Conservation (phyloP, 2,113 vertebrate genomes). For the Thalassarche chlororhynchos region DNA sequence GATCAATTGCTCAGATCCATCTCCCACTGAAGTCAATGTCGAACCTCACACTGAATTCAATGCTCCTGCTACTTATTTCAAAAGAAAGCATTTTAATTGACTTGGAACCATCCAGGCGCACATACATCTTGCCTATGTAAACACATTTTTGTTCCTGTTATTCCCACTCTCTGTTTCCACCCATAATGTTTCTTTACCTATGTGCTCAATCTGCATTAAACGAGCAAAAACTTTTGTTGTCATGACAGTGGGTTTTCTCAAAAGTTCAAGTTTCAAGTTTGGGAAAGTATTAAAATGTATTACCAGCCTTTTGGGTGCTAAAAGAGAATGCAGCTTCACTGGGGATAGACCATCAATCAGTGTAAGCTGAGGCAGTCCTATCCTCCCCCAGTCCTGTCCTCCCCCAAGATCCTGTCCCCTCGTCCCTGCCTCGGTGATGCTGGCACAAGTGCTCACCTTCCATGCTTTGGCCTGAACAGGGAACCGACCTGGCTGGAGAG, state of each 20-base stretch:
- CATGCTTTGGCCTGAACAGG: background rate
- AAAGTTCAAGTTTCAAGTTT: background rate
- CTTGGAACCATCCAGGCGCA: background rate
- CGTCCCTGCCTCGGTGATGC: background rate
- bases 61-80: conserved; percentile 4
- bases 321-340: background rate
- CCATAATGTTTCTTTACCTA: background rate
- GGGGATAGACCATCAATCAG: background rate
- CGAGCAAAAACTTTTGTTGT: background rate
- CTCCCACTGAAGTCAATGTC: background rate
- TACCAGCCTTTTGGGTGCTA: background rate
- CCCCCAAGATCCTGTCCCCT: background rate
- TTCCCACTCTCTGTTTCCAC: background rate
- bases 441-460: background rate
- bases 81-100: conserved; percentile 6
- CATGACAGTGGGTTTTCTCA: background rate
- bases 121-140: background rate
- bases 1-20: conserved; percentile 4
- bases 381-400: background rate
- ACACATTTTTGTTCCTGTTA: background rate
- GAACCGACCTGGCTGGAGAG: background rate
- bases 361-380: background rate
- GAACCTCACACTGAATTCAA: background rate
- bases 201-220: background rate
- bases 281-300: background rate